A percentile compares a stretch with the other conserved stretches of the same genome.
phyloP scores from a whole-genome alignment of 2,113 vertebrate genomes.

The Oxyura jamaicensis region DNA sequence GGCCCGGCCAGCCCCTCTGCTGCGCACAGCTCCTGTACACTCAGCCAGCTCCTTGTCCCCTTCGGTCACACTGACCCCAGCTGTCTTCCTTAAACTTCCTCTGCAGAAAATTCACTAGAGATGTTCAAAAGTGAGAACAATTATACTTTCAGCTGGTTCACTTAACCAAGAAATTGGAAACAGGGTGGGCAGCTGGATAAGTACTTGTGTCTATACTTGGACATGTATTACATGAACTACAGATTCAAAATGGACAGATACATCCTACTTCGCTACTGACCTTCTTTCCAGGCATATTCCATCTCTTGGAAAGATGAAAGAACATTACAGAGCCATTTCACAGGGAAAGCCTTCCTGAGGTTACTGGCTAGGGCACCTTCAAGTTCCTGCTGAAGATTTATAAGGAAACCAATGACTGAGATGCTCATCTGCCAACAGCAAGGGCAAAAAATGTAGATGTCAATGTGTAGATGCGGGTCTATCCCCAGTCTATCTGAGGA shows the following conservation, averaged over 20 bases:
- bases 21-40: not conserved
- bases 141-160: not conserved
- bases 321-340: constrained; percentile 10
- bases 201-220: not conserved
- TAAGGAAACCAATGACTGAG: not conserved
- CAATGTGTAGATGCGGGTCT: accelerated
- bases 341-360: not conserved
- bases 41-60: not conserved
- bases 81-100: not conserved
- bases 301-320: not conserved
- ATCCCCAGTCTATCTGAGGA: no score
- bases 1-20: not conserved
- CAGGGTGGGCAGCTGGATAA: not conserved
- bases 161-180: not conserved
- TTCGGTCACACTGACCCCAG: not conserved
- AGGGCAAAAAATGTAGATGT: not conserved
- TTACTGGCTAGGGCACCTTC: not conserved
- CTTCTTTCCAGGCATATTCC: not conserved
- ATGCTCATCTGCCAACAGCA: not conserved
- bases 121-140: not conserved
- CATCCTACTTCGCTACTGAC: not conserved
- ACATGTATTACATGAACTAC: not conserved
- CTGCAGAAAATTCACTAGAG: not conserved
- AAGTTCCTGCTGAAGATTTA: not conserved
- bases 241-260: not conserved